Conservation (phyloP, 1,140 invertebrate species). For the Dendrolimus punctatus region DNA sequence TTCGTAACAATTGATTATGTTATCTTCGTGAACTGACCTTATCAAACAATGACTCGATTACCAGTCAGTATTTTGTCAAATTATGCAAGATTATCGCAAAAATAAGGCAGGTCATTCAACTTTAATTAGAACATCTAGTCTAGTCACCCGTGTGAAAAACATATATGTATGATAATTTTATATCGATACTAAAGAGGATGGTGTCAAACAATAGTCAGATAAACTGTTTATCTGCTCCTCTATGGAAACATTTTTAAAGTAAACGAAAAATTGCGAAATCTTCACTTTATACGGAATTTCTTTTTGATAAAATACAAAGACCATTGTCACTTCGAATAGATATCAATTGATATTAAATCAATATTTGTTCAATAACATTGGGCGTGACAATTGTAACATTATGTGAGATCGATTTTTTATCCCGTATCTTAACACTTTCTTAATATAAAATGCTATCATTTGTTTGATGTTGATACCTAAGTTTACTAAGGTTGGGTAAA, state of each 20-base stretch:
- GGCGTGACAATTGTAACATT: conserved; percentile 5
- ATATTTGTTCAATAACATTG: conserved; percentile 14
- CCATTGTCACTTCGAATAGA: conserved; percentile 12
- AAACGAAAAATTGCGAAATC: conserved; percentile 14
- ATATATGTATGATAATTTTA: conserved; percentile 26
- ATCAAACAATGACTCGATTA: conserved; percentile 16
- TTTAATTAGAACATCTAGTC: conserved; percentile 25
- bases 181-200: conserved; percentile 17
- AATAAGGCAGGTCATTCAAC: conserved; percentile 50
- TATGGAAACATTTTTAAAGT: conserved; percentile 18
- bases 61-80: conserved; percentile 14
- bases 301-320: conserved; percentile 14
- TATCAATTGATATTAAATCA: conserved; percentile 15
- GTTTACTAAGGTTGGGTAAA: no score
- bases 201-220: conserved; percentile 7
- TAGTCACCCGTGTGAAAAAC: conserved; percentile 32
- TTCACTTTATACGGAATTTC: conserved; percentile 14
- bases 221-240: conserved; percentile 8
- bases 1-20: not conserved
- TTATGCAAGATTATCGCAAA: conserved; percentile 27
- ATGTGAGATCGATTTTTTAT: conserved; percentile 3
- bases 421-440: conserved; percentile 1
- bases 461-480: no score
- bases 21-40: conserved; percentile 6
- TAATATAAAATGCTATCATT: conserved; percentile 5